Evolutionary conservation across 2,113 vertebrate genomes (phyloP).

Genomic region (Vulpes lagopus): DNA sequence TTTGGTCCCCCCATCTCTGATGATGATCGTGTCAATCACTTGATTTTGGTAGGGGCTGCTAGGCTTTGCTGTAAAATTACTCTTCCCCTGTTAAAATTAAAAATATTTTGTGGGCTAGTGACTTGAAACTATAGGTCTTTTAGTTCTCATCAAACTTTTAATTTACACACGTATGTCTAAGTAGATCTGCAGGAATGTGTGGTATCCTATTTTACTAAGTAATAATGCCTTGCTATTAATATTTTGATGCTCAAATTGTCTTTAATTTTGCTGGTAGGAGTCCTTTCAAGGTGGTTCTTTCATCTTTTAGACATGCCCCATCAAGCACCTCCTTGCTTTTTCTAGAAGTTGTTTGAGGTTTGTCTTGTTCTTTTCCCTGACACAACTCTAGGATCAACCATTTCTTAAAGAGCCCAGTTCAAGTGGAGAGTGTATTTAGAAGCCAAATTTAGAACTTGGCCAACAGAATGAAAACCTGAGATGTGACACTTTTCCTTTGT

Average conservation of each 20-base stretch:
- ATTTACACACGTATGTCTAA: background rate
- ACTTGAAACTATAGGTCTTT: background rate
- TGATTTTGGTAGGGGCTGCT: background rate
- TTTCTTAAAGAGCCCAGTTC: background rate
- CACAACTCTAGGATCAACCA: background rate
- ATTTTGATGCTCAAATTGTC: background rate
- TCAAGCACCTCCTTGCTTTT: background rate
- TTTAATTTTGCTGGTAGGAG: background rate
- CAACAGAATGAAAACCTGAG: background rate
- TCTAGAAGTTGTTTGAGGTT: background rate
- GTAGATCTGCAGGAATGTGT: background rate
- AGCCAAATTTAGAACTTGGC: background rate
- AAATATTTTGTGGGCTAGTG: background rate
- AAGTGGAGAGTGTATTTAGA: background rate
- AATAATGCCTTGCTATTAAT: background rate
- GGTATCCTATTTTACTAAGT: background rate
- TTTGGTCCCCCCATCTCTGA: background rate
- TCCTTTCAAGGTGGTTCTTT: background rate
- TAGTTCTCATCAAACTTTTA: background rate
- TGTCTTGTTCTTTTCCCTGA: background rate
- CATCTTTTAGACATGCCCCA: background rate
- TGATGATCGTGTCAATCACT: background rate
- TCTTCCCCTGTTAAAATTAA: background rate
- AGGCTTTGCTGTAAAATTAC: background rate
- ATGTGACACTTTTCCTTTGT: background rate